Evolutionary conservation across 2,797 vertebrate species (phyloP).

Genomic region (Clarias platycephalus): DNA sequence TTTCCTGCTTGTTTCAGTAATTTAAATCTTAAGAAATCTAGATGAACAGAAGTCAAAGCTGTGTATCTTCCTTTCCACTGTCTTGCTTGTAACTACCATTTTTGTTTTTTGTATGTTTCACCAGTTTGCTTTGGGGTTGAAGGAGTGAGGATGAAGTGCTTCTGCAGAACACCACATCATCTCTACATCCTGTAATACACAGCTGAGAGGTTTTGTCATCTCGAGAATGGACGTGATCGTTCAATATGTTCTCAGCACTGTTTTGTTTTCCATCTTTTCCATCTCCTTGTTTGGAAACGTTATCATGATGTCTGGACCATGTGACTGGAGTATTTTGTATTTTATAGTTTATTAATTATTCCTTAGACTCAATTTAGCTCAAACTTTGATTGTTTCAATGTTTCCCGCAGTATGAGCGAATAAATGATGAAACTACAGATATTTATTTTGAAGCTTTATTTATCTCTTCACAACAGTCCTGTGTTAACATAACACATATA

Average conservation of each 20-base stretch:
- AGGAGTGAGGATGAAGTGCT: background rate
- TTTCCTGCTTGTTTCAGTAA: too few species aligned
- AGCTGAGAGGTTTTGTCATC: background rate
- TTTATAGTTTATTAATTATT: background rate
- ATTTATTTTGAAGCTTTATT: background rate
- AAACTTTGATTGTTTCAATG: background rate
- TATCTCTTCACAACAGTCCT: background rate
- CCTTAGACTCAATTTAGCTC: background rate
- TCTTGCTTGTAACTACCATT: background rate
- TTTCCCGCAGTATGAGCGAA: background rate
- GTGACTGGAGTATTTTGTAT: background rate
- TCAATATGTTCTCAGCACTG: background rate
- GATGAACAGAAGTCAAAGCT: background rate
- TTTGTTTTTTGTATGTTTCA: background rate
- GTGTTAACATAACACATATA: conserved; percentile 19
- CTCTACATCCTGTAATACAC: background rate
- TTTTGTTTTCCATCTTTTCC: background rate
- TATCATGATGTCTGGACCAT: background rate
- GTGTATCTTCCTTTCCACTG: background rate
- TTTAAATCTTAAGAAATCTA: too few species aligned
- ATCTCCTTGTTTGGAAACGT: background rate
- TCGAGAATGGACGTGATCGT: background rate
- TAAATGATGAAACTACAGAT: background rate
- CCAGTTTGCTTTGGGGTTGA: conserved; percentile 75
- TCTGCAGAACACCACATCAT: conserved; percentile 11